Base-by-base conservation (phyloP, 2,888 invertebrate species). In the Perizoma affinitatum region DNA sequence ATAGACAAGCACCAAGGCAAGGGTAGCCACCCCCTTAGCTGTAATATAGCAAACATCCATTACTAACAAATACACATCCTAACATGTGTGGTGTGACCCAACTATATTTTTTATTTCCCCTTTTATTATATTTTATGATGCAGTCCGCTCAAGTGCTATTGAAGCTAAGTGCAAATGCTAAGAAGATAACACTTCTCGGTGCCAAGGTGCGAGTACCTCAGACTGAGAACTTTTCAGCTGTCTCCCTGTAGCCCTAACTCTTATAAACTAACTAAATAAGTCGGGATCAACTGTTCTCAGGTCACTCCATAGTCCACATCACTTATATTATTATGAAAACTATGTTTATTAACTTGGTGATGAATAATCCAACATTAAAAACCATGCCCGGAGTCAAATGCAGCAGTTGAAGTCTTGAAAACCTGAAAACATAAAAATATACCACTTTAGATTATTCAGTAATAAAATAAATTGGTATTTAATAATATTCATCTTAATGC, bases 271-370 rank as follows among this genome's bases (percentile, higher is more conserved):
- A 75, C 80, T 22, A 76, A 76, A 81, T 82, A 83, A 86, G 87
- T 90, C 90, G 90, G 83, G 89, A 88, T 81, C 82, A 79, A 81
- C 79, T 83, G 83, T 85, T 86, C 78, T 75, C 77, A 79, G 76
- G 82, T 86, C 89, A 87, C 87, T 83, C 84, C 87, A 88, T 85
- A 83, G 80, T 86, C 81, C 83, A 89, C 85, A 85, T 83, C 89
- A 90, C 90, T 85, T 82, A 78, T 72, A 71, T 74, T 72, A 66
- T 66, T 76, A 78, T 83, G 80, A 81, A 83, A 85, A 86, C 86
- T 85, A 84, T 79, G 77, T 84, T 84, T 84, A 82, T 78, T 79
- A 79, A 82, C 55, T 83, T 79, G 76, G 78, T 80, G 83, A 82
- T 84, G 82, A 82, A 82, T 84, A 82, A 79, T 82, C 77, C 83